A percentile compares a stretch with the other conserved stretches of the same genome.
These are phyloP conservation scores for Scaptomyza hsui DNA, from an alignment of 1,140 invertebrate species.

Conservation along the genomic window DNA sequence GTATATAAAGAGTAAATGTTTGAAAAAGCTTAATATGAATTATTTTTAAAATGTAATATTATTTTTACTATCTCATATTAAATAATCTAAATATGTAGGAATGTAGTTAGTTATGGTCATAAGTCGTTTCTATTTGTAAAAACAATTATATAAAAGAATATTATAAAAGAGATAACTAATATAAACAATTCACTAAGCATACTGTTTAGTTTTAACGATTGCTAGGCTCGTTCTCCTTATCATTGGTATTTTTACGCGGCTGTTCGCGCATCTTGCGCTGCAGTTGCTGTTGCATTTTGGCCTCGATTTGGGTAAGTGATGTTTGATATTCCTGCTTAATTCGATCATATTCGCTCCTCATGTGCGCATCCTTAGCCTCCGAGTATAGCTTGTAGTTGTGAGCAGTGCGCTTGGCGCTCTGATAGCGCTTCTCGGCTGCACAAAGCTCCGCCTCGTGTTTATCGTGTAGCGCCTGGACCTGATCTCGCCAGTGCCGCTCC, in stretches of 20 bases:
- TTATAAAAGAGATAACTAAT: background rate
- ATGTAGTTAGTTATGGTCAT: conserved; percentile 8
- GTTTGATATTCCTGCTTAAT: conserved; percentile 75
- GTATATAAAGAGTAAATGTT: no score
- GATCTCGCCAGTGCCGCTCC: conserved; percentile 64
- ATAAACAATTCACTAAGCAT: conserved; percentile 35
- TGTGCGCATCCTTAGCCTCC: conserved; percentile 80
- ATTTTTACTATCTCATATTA: no score
- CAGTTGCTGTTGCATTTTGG: conserved; percentile 60
- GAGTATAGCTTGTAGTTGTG: conserved; percentile 85
- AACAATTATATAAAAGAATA: conserved; percentile 8
- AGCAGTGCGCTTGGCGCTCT: conserved; percentile 85
- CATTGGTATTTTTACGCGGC: conserved; percentile 10
- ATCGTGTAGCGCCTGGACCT: conserved; percentile 55
- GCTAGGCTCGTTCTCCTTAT: conserved; percentile 63
- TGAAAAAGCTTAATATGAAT: no score
- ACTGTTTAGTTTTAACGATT: conserved; percentile 37
- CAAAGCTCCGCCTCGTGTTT: conserved; percentile 72
- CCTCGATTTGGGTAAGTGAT: conserved; percentile 71
- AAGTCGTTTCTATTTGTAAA: conserved; percentile 4
- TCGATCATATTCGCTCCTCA: conserved; percentile 76
- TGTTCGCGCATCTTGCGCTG: conserved; percentile 56
- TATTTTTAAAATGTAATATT: no score
- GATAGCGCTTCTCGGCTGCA: conserved; percentile 85
- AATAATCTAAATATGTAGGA: conserved; percentile 19